Evolutionary conservation across 1,140 invertebrate species (phyloP).

Genomic region (Drosophila athabasca): DNA sequence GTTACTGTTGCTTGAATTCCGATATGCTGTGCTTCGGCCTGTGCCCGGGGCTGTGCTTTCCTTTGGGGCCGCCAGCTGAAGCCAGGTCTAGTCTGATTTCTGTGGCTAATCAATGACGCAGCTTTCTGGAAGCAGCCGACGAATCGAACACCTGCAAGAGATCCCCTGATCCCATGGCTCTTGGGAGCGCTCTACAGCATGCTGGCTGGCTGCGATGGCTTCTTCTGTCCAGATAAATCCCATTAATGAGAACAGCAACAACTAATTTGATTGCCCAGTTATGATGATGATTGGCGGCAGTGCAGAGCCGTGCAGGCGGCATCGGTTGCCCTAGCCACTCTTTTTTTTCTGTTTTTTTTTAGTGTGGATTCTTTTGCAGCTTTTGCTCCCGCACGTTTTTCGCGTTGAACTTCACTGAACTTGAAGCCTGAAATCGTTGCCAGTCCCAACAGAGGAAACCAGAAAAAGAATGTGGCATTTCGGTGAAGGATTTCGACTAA

Average conservation of each 20-base stretch:
- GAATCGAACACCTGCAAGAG: conserved; percentile 68
- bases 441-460: conserved; percentile 23
- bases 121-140: conserved; percentile 40
- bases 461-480: too few relatives aligned
- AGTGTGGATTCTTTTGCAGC: conserved; percentile 29
- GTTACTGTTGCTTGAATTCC: conserved; percentile 19
- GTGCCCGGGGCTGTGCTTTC: conserved; percentile 20
- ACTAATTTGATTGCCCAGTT: conserved; percentile 76
- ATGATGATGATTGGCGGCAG: conserved; percentile 53
- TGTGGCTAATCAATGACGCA: conserved; percentile 73
- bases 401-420: conserved; percentile 80
- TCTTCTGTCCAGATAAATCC: too few relatives aligned
- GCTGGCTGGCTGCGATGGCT: too few relatives aligned
- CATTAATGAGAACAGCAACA: conserved; percentile 61
- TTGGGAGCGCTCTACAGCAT: too few relatives aligned
- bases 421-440: conserved; percentile 68
- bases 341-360: conserved; percentile 2
- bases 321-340: conserved; percentile 23
- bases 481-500: too few relatives aligned
- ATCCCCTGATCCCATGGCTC: conserved; percentile 3
- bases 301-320: conserved; percentile 1
- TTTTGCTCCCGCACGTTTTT: conserved; percentile 81
- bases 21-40: background rate
- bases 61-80: background rate
- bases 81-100: conserved; percentile 62